A percentile compares a stretch with the other conserved stretches of the same genome.
Conservation (phyloP, 1,140 invertebrate genomes). For the Meloidogyne chitwoodi region DNA sequence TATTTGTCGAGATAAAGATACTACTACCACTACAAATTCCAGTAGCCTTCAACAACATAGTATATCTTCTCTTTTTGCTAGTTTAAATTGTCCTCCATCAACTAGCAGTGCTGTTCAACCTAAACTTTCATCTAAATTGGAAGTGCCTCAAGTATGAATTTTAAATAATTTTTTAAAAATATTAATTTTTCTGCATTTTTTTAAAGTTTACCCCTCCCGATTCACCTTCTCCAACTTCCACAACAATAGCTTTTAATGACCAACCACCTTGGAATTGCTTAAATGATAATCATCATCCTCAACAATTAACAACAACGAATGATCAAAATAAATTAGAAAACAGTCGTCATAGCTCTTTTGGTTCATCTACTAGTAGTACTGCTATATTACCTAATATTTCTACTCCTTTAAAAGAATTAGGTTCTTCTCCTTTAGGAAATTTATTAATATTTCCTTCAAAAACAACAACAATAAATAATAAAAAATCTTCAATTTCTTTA, state of each 20-base stretch:
- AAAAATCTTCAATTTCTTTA: background rate
- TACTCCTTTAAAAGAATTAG: no score
- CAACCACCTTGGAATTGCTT: background rate
- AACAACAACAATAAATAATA: background rate
- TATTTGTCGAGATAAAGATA: background rate
- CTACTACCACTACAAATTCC: background rate
- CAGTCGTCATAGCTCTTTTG: background rate
- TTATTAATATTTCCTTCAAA: background rate
- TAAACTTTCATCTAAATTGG: background rate
- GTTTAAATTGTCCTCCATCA: background rate
- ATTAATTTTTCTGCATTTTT: background rate
- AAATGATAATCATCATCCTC: background rate
- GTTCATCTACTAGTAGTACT: background rate
- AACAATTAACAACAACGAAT: background rate
- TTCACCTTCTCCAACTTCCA: conserved; percentile 8
- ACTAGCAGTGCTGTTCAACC: background rate
- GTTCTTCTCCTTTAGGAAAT: background rate
- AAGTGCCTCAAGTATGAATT: background rate
- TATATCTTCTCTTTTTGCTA: background rate
- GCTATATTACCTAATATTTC: background rate
- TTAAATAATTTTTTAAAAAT: background rate
- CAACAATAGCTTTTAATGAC: background rate
- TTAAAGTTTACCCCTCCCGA: conserved; percentile 31
- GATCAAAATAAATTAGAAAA: background rate
- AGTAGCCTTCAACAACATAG: conserved; percentile 1